A percentile compares a stretch with the other conserved stretches of the same genome.
Evolutionary conservation across 2,113 vertebrate species (phyloP).

Genomic region (Neodontobutis hainanensis): DNA sequence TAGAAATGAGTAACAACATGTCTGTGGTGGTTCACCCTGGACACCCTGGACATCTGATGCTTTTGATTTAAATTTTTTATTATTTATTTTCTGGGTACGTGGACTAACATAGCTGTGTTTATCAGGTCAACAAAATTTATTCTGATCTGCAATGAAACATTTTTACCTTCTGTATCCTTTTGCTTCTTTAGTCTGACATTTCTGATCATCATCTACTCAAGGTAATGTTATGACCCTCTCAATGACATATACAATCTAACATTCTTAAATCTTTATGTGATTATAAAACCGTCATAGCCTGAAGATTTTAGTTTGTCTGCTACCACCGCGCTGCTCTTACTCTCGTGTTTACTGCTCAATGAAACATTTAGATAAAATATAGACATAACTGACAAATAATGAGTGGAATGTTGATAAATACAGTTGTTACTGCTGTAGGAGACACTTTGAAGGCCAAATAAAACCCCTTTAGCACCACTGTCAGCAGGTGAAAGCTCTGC

Average conservation of each 20-base stretch:
- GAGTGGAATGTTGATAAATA: background rate
- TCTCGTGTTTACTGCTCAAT: background rate
- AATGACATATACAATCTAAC: background rate
- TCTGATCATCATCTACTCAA: background rate
- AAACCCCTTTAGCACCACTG: background rate
- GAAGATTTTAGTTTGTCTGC: background rate
- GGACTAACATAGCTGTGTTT: too few species aligned
- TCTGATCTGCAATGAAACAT: too few species aligned
- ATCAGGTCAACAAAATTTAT: too few species aligned
- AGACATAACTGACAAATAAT: background rate
- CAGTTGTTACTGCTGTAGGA: slow-evolving; percentile 7
- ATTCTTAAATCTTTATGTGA: slow-evolving; percentile 6
- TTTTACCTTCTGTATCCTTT: background rate
- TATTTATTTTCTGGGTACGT: too few species aligned
- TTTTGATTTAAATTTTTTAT: too few species aligned
- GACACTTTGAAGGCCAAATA: slow-evolving; percentile 11
- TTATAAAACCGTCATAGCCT: background rate
- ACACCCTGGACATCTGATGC: too few species aligned
- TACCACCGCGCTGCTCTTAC: background rate
- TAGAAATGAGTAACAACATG: too few species aligned
- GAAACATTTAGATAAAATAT: slow-evolving; percentile 1
- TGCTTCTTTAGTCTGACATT: too few species aligned
- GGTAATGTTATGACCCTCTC: background rate
- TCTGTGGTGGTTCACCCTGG: too few species aligned
- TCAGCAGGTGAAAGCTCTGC: background rate